Conservation (phyloP, 2,888 invertebrate species). For the Timandra comae region DNA sequence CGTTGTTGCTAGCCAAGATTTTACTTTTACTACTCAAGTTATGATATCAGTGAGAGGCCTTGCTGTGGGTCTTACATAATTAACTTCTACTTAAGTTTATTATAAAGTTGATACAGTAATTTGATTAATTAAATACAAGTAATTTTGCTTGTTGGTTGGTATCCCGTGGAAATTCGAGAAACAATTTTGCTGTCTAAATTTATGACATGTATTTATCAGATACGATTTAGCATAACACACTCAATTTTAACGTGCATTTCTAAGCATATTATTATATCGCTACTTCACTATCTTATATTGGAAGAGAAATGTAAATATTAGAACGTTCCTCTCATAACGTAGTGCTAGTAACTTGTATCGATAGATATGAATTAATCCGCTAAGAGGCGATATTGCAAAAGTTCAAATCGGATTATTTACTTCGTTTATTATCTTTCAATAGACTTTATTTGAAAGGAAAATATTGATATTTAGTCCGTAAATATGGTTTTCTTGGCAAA, state of each 20-base stretch:
- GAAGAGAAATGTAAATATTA: neutral
- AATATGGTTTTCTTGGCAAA: too few relatives aligned
- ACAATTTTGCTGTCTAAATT: too few relatives aligned
- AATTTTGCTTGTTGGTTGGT: too few relatives aligned
- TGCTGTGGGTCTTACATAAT: too few relatives aligned
- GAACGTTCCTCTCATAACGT: neutral
- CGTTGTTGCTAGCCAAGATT: neutral
- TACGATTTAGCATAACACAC: neutral
- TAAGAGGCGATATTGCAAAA: constrained; percentile 13
- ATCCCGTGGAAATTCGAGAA: too few relatives aligned
- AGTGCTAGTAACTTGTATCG: neutral
- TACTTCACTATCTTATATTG: neutral
- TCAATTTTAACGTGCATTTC: neutral
- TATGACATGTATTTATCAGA: neutral
- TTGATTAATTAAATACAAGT: too few relatives aligned
- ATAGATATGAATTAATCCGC: constrained; percentile 7
- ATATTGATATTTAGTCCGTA: too few relatives aligned
- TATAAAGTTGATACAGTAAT: too few relatives aligned
- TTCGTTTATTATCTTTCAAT: constrained; percentile 10
- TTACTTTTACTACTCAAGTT: neutral
- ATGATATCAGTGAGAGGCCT: neutral
- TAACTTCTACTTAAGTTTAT: too few relatives aligned
- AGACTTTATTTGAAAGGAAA: constrained; percentile 6
- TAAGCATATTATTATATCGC: neutral
- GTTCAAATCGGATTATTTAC: constrained; percentile 14